A percentile compares a stretch with the other conserved stretches of the same genome.
Conservation (phyloP, 2,113 vertebrate species). For the Poecile atricapillus region DNA sequence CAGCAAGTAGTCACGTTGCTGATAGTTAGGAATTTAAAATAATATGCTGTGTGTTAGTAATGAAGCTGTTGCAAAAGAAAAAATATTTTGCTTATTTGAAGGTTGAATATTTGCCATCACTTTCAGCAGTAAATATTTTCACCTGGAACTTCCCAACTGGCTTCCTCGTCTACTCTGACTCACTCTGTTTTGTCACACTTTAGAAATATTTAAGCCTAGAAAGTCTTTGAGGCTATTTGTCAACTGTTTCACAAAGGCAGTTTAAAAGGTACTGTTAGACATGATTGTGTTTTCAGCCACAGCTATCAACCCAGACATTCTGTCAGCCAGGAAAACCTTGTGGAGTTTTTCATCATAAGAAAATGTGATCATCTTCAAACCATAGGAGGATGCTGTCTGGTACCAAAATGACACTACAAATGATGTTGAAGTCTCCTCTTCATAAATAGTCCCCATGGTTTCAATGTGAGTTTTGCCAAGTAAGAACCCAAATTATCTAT, state of each 20-base stretch:
- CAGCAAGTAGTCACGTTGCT: background rate
- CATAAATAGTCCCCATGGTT: background rate
- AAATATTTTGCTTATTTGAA: background rate
- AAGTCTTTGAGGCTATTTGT: conserved; percentile 9
- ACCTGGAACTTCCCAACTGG: background rate
- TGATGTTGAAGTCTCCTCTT: background rate
- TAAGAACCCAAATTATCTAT: background rate
- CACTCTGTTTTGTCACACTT: conserved; percentile 12
- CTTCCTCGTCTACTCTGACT: conserved; percentile 8
- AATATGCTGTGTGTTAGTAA: background rate
- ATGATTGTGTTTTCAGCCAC: background rate
- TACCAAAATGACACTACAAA: background rate
- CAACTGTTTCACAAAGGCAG: background rate
- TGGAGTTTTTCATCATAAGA: background rate
- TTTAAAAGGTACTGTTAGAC: background rate
- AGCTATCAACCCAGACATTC: background rate
- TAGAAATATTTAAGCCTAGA: background rate
- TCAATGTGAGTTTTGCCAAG: background rate
- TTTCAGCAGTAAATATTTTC: background rate
- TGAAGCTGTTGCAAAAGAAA: background rate
- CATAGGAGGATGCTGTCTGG: background rate
- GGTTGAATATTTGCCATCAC: background rate
- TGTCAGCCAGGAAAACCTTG: background rate
- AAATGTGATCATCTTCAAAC: background rate
- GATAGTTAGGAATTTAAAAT: background rate